phyloP scores from a whole-genome alignment of 2,113 vertebrate species.

The Solea senegalensis region DNA sequence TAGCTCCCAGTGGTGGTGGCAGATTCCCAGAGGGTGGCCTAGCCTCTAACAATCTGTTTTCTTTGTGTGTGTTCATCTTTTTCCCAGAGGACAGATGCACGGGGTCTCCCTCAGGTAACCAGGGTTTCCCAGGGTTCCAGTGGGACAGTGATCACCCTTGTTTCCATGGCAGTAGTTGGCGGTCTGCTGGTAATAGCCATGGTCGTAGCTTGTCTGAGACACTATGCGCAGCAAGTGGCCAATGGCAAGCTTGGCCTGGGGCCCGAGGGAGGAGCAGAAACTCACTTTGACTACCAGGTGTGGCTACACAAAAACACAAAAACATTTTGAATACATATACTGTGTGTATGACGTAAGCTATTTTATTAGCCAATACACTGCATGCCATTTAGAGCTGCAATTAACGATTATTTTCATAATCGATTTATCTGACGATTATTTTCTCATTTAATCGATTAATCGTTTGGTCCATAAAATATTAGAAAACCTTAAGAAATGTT shows the following conservation, averaged over 20 bases:
- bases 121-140: slow-evolving; percentile 84
- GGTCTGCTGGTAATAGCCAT: slow-evolving; percentile 87
- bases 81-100: slow-evolving; percentile 82
- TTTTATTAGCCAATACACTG: too few species aligned
- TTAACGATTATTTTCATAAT: too few species aligned
- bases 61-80: slow-evolving; percentile 4
- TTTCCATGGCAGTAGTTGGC: slow-evolving; percentile 88
- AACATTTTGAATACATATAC: too few species aligned
- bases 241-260: slow-evolving; percentile 91
- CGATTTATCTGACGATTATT: too few species aligned
- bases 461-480: too few species aligned
- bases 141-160: slow-evolving; percentile 88
- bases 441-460: too few species aligned
- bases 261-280: slow-evolving; percentile 92
- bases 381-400: too few species aligned
- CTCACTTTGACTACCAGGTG: slow-evolving; percentile 97
- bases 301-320: not conserved
- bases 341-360: too few species aligned
- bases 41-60: slow-evolving; percentile 6
- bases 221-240: slow-evolving; percentile 87
- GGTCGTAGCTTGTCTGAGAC: slow-evolving; percentile 86
- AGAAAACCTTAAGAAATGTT: too few species aligned
- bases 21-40: not conserved
- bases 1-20: not conserved
- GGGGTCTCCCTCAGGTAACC: slow-evolving; percentile 81